Evolutionary conservation across 2,797 vertebrate species (phyloP).

Genomic region (Chloroceryle amazona): DNA sequence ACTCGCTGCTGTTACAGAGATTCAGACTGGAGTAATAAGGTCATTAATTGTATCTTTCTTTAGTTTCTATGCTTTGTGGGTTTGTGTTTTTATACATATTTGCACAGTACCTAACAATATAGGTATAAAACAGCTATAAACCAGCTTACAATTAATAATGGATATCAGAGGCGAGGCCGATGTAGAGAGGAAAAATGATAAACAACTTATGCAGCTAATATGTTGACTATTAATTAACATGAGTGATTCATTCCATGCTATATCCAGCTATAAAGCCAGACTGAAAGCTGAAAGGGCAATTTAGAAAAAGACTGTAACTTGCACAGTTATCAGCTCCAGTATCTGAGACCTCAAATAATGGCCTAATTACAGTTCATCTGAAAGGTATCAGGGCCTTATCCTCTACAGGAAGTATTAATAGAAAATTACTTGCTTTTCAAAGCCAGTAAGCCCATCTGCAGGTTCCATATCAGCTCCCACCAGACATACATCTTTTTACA

Average conservation of each 20-base stretch:
- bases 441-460: constrained; percentile 14
- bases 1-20: not conserved
- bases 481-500: constrained; percentile 43
- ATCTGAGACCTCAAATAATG: constrained; percentile 34
- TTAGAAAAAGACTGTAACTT: constrained; percentile 39
- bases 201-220: constrained; percentile 46
- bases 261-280: constrained; percentile 34
- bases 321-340: constrained; percentile 4
- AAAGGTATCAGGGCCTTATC: constrained; percentile 36
- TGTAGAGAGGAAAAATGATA: not conserved
- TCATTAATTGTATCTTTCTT: not conserved
- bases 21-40: not conserved
- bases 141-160: not conserved
- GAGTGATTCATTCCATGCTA: constrained; percentile 18
- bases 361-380: constrained; percentile 38
- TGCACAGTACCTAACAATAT: too few species aligned
- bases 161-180: not conserved
- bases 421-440: constrained; percentile 48
- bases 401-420: constrained; percentile 12
- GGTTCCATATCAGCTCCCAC: constrained; percentile 11
- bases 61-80: not conserved
- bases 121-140: too few species aligned
- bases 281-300: constrained; percentile 46
- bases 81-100: not conserved
- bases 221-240: constrained; percentile 51